Evolutionary conservation across 2,888 invertebrate species (phyloP), one percentile per base, ranked within the genome.

Genomic region (Scaptomyza reducta): DNA sequence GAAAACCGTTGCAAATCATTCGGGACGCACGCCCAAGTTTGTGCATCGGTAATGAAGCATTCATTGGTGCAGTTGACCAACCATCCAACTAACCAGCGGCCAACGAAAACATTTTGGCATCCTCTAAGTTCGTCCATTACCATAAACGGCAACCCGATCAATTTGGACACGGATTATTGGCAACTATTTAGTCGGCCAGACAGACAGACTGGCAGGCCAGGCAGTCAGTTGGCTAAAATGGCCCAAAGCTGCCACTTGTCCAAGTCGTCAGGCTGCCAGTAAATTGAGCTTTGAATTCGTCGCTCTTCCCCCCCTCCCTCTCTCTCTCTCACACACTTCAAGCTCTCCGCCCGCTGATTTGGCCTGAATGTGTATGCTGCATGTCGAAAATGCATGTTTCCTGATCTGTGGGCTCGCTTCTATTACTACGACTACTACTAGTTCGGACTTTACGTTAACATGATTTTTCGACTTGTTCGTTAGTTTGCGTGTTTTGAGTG

Each of bases 151-250:
- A 79, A 87, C 74, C 72, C 71, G 81, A 79, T 81, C 87, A 79
- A 82, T 87, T 86, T 88, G 86, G 87, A 78, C 87, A 90, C 82
- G 88, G 86, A 87, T 85, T 89, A 90, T 88, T 87, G 86, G 79
- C 74, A 81, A 79, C 81, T 78, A 80, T 82, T 83, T 84, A 87
- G 80, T 59, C 56, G 73, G 61, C 64, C 70, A 38, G 46, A 46
- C 38, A 46, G 61, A 9, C 31, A 31, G 41, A 14, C 54, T 31
- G 40, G 10, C 42, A 35, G 40, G 18, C 51, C 51, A 25, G 59
- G 42, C 60, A 56, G 49, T 61, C 47, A 57, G 57, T 50, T 61
- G 51, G 64, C 62, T 70, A 70, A 81, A 79, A 73, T 68, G 74
- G 69, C 74, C 70, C 70, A 64, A 64, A 84, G 81, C 87, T 80